Evolutionary conservation across 2,113 vertebrate genomes (phyloP).

Genomic region (Nipponia nippon): DNA sequence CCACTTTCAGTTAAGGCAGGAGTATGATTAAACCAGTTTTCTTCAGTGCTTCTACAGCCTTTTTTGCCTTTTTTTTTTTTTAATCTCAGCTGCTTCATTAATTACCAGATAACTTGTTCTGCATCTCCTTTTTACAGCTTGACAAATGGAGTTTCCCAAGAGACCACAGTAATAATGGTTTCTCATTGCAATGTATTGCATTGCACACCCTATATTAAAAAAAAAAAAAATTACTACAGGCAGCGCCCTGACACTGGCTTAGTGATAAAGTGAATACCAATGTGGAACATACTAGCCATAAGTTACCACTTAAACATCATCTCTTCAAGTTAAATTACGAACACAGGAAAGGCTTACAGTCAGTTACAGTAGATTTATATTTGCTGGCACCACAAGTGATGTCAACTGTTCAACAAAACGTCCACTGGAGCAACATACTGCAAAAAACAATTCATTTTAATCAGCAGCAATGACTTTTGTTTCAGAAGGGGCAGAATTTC

Average conservation of each 20-base stretch:
- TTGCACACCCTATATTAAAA: neutral
- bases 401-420: neutral
- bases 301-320: neutral
- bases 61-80: neutral
- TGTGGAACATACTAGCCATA: neutral
- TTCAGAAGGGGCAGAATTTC: neutral
- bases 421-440: neutral
- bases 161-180: neutral
- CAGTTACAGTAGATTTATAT: neutral
- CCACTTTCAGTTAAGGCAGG: neutral
- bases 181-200: neutral
- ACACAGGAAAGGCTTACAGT: neutral
- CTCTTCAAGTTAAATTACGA: neutral
- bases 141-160: neutral
- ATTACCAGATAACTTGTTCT: neutral
- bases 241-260: neutral
- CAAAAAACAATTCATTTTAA: neutral
- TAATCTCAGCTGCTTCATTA: neutral
- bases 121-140: neutral
- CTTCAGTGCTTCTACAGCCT: neutral
- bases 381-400: neutral
- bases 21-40: neutral
- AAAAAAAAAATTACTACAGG: neutral
- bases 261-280: neutral
- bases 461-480: neutral